These are phyloP conservation scores for Drosophila villosipedis DNA, from an alignment of 2,888 invertebrate species.

Conservation along the genomic window DNA sequence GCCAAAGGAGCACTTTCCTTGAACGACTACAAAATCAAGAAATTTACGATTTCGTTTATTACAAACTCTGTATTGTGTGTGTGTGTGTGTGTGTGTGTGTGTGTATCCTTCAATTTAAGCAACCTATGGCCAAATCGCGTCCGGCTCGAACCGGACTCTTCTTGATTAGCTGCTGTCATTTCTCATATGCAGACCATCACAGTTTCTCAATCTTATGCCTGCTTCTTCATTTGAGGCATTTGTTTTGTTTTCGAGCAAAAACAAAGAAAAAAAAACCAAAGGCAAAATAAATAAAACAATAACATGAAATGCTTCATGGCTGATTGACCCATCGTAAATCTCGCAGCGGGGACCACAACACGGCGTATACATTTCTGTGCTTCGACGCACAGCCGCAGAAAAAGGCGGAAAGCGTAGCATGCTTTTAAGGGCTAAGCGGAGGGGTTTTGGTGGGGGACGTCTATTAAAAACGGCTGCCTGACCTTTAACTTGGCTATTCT, in stretches of 20 bases:
- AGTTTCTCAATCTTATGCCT: not conserved
- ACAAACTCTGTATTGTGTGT: constrained; percentile 16
- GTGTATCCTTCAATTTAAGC: not conserved
- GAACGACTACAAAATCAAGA: constrained; percentile 6
- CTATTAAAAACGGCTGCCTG: constrained; percentile 59
- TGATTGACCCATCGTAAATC: constrained; percentile 77
- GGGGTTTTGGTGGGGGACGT: not conserved
- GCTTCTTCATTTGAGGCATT: constrained; percentile 11
- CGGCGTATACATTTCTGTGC: constrained; percentile 53
- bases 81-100: too few relatives aligned
- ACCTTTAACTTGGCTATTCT: constrained; percentile 55
- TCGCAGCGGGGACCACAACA: constrained; percentile 60
- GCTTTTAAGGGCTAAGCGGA: constrained; percentile 21
- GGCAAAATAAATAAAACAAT: constrained; percentile 60
- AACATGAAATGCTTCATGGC: constrained; percentile 61
- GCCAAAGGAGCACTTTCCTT: not conserved
- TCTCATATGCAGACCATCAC: constrained; percentile 45
- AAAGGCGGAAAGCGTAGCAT: constrained; percentile 37
- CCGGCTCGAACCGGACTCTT: constrained; percentile 36
- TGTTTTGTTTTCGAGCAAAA: constrained; percentile 29
- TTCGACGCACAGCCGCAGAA: constrained; percentile 34
- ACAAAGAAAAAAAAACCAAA: constrained; percentile 12
- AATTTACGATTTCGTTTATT: constrained; percentile 26
- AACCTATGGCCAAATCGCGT: constrained; percentile 24
- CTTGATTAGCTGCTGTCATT: constrained; percentile 74